Evolutionary conservation across 2,113 vertebrate genomes (phyloP).

Genomic region (Apistogramma diplotaenia): DNA sequence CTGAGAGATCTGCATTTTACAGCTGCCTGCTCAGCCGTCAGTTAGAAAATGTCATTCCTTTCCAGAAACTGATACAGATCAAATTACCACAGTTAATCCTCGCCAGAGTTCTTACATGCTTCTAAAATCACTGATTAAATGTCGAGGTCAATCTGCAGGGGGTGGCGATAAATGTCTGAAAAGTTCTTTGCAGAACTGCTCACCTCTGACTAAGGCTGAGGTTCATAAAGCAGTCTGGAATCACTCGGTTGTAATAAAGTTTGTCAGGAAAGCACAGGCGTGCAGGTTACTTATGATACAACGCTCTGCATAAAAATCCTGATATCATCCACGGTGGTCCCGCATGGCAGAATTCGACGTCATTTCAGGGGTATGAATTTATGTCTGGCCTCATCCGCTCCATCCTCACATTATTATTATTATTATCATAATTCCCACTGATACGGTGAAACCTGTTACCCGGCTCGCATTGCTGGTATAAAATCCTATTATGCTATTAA

Average conservation of each 20-base stretch:
- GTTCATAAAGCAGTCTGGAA: background rate
- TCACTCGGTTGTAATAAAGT: background rate
- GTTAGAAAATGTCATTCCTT: background rate
- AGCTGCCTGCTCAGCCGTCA: background rate
- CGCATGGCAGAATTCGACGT: background rate
- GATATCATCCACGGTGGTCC: background rate
- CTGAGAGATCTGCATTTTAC: background rate
- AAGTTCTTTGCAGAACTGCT: background rate
- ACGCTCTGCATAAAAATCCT: background rate
- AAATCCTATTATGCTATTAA: slow-evolving; percentile 9
- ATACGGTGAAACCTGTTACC: slow-evolving; percentile 1
- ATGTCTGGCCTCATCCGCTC: background rate
- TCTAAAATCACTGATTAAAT: background rate
- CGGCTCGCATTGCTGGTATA: background rate
- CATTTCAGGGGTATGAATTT: background rate
- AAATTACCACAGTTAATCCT: background rate
- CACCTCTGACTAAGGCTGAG: background rate
- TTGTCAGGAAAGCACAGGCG: background rate
- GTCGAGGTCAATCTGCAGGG: background rate
- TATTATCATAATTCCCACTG: slow-evolving; percentile 2
- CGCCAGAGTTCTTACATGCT: background rate
- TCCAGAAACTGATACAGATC: background rate
- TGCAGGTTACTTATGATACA: background rate
- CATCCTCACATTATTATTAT: background rate
- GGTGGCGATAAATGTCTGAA: background rate